Conservation (phyloP, 2,113 vertebrate genomes). For the Cochlearius cochlearius region DNA sequence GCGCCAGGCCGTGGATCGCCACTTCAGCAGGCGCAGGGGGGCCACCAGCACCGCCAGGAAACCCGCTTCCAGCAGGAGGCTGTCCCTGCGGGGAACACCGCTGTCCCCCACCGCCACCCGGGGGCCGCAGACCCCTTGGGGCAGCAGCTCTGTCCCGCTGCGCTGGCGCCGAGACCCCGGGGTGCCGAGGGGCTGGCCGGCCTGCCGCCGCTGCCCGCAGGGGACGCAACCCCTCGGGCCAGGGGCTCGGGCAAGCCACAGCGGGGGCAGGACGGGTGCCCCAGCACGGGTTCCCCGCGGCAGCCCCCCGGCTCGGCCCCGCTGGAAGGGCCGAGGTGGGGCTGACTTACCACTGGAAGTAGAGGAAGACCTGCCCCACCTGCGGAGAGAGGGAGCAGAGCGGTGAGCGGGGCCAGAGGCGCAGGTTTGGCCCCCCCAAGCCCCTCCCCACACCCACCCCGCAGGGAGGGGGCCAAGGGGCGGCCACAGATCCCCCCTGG, state of each 20-base stretch:
- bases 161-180: background rate
- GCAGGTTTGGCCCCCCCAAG: fast-evolving
- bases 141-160: background rate
- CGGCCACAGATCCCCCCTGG: fast-evolving
- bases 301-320: too few relatives aligned
- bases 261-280: too few relatives aligned
- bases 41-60: conserved; percentile 89
- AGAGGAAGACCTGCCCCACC: conserved; percentile 97
- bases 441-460: background rate
- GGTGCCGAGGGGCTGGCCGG: too few relatives aligned
- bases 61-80: conserved; percentile 86
- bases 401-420: background rate
- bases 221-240: too few relatives aligned
- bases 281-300: too few relatives aligned
- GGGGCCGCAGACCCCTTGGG: fast-evolving
- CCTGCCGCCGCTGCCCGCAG: too few relatives aligned
- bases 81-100: conserved; percentile 78
- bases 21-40: conserved; percentile 73
- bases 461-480: fast-evolving
- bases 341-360: conserved; percentile 95
- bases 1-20: background rate
- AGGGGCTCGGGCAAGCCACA: background rate
- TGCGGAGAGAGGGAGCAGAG: background rate
- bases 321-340: background rate
- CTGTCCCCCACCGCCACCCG: background rate